Percentiles rank a stretch among this genome's conserved stretches.
These are phyloP conservation scores for Drosophila cognata DNA, from an alignment of 2,888 invertebrate species.

Conservation along the genomic window DNA sequence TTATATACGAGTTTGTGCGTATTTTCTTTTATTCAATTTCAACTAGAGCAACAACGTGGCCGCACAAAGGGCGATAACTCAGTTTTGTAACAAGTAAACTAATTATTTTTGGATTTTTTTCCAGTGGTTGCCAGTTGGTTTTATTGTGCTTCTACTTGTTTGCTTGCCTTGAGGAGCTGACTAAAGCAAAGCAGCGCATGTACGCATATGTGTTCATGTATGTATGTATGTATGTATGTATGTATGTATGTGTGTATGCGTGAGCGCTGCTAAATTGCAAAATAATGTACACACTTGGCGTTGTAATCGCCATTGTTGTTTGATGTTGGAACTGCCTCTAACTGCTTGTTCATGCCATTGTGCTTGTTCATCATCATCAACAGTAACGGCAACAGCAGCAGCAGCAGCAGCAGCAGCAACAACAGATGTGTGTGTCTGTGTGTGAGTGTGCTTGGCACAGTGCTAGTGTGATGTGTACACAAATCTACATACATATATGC, in stretches of 20 bases:
- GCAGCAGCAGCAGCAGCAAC: slow-evolving; percentile 11
- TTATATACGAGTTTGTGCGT: slow-evolving; percentile 35
- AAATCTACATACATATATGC: slow-evolving; percentile 38
- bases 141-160: slow-evolving; percentile 43
- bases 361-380: slow-evolving; percentile 75
- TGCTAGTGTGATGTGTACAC: slow-evolving; percentile 42
- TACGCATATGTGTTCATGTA: slow-evolving; percentile 18
- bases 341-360: slow-evolving; percentile 78
- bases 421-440: neutral
- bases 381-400: slow-evolving; percentile 34
- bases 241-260: slow-evolving; percentile 23
- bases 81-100: slow-evolving; percentile 81
- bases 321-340: slow-evolving; percentile 68
- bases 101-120: slow-evolving; percentile 76
- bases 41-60: slow-evolving; percentile 60
- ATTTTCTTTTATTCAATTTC: slow-evolving; percentile 72
- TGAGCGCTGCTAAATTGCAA: slow-evolving; percentile 74
- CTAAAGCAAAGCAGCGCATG: slow-evolving; percentile 10
- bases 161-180: slow-evolving; percentile 52
- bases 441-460: neutral
- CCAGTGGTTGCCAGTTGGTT: slow-evolving; percentile 42
- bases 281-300: slow-evolving; percentile 80
- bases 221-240: slow-evolving; percentile 8
- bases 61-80: slow-evolving; percentile 74
- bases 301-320: slow-evolving; percentile 76